Percentiles rank a stretch among this genome's conserved stretches.
phyloP scores from a whole-genome alignment of 2,113 vertebrate species.

The Phoenicopterus ruber region DNA sequence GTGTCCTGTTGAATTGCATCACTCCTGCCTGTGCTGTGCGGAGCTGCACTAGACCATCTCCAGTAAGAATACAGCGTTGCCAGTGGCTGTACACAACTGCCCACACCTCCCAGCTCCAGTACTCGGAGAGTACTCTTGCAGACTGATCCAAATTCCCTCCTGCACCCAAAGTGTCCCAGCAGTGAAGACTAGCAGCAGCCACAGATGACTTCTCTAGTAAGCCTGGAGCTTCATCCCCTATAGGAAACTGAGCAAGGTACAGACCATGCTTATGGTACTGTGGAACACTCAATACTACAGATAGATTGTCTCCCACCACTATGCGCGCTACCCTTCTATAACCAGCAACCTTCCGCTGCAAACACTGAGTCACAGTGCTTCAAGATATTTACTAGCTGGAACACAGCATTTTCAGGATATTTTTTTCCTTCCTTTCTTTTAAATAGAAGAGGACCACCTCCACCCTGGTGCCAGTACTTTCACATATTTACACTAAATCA shows the following conservation, averaged over 20 bases:
- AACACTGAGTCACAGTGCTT: background rate
- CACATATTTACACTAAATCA: background rate
- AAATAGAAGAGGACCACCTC: accelerated
- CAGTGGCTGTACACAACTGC: background rate
- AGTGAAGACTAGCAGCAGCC: background rate
- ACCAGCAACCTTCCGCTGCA: background rate
- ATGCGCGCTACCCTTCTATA: background rate
- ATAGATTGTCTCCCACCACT: background rate
- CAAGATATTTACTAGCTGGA: background rate
- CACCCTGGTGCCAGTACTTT: background rate
- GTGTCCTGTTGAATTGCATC: background rate
- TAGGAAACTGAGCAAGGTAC: background rate
- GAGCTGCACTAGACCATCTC: background rate
- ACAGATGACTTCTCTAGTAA: background rate
- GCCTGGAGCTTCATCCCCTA: background rate
- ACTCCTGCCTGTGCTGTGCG: background rate
- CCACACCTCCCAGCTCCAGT: background rate
- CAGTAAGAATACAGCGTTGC: background rate
- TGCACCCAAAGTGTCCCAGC: background rate
- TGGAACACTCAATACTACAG: background rate
- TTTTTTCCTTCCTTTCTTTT: background rate
- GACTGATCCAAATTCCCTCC: background rate
- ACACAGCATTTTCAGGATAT: background rate
- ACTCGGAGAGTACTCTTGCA: background rate
- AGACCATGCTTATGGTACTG: background rate